Evolutionary conservation across 2,888 invertebrate genomes (phyloP), one percentile per base, ranked within the genome.

Genomic region (Patella caerulea): DNA sequence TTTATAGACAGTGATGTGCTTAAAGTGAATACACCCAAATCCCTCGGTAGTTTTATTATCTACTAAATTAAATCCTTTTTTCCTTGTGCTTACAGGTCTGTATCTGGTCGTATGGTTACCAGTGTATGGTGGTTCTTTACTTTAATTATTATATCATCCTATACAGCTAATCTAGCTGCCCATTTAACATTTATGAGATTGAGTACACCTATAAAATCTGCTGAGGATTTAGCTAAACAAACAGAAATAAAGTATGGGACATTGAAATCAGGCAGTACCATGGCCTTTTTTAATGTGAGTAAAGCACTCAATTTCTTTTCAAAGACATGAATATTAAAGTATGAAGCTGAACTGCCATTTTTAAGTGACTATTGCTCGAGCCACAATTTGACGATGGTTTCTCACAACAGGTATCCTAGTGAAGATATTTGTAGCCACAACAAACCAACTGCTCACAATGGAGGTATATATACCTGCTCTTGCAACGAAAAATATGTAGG

Each of bases 51-150:
- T 74, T 55, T 55, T 65, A 45, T 12, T 53, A 29, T 24, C 1
- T 52, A 5, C 29, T 71, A n/a, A 24, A 71, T 71, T 34, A 71
- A 17, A 7, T 29, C 29, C 29, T 19, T 19, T 71, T 14, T 4
- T 71, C 29, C 19, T 34, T 45, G 7, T 45, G 9, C 45, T 34
- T 29, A 9, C 81, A 94, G 96, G 90, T 96, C 96, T 2, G 94
- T 97, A 84, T 97, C 97, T 0, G 97, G 97, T 9, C 94, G 99
- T 78, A 98, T 99, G 88, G 99, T 98, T 1, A 98, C 98, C 56
- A 96, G 97, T 74, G 98, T 98, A 2, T 99, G 99, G 99, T 99
- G 99, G 98, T 99, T 99, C 93, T 99, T 99, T 93, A 99, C 99
- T 0, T 94, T 99, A 84, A 99, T 99, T 90, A 94, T 99, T 78